Percentiles rank a stretch among this genome's conserved stretches.
These are phyloP conservation scores for Corythornis cristatus DNA, from an alignment of 2,113 vertebrate genomes.

Conservation along the genomic window DNA sequence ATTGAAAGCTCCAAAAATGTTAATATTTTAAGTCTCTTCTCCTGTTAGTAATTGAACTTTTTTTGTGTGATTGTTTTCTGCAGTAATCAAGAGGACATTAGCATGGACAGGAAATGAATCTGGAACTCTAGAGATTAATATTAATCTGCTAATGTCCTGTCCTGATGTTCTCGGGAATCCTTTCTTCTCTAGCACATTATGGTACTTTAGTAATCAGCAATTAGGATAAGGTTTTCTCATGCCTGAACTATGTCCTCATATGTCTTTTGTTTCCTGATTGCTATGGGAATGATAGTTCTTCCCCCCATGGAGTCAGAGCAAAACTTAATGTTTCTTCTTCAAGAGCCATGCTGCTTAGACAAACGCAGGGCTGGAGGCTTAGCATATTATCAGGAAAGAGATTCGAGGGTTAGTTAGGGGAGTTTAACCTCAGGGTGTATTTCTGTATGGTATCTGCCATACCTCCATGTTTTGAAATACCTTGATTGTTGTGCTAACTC, in stretches of 20 bases:
- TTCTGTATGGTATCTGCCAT: background rate
- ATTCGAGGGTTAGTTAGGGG: background rate
- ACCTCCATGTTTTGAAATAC: background rate
- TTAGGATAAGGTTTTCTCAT: slow-evolving; percentile 67
- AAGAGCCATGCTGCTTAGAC: background rate
- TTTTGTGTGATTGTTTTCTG: slow-evolving; percentile 75
- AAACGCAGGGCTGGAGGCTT: background rate
- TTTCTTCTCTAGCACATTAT: slow-evolving; percentile 69
- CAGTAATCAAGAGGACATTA: slow-evolving; percentile 79
- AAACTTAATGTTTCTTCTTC: slow-evolving; percentile 24
- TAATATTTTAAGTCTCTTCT: slow-evolving; percentile 81
- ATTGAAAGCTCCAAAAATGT: slow-evolving; percentile 75
- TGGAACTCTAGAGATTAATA: slow-evolving; percentile 81
- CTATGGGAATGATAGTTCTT: slow-evolving; percentile 49
- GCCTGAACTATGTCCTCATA: slow-evolving; percentile 52
- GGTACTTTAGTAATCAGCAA: slow-evolving; percentile 64
- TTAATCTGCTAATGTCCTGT: slow-evolving; percentile 80
- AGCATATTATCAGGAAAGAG: background rate
- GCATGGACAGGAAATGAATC: slow-evolving; percentile 79
- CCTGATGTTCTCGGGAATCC: slow-evolving; percentile 70
- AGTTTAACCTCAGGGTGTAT: background rate
- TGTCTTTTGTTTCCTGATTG: slow-evolving; percentile 67
- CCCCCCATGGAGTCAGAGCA: slow-evolving; percentile 43
- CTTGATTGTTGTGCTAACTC: background rate
- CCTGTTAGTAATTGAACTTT: slow-evolving; percentile 74